These are phyloP conservation scores for Drosophila kepulauana DNA, from an alignment of 1,140 invertebrate species.

Conservation along the genomic window DNA sequence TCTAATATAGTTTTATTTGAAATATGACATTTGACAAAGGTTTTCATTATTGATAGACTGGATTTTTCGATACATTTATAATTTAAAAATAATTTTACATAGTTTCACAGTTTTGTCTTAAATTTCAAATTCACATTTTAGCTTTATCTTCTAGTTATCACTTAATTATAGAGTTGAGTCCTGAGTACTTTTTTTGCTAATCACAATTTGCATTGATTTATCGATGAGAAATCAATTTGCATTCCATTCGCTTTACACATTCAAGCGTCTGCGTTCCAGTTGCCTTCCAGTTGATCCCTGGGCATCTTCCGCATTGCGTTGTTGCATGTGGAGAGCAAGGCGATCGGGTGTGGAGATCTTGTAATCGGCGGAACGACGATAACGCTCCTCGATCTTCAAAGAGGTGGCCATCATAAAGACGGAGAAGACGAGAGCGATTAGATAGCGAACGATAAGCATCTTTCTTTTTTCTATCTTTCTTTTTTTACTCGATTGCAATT, in stretches of 20 bases:
- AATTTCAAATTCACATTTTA: not conserved
- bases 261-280: conserved; percentile 48
- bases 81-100: too few species aligned
- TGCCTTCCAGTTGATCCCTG: not conserved
- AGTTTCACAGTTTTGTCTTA: not conserved
- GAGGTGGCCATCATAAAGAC: conserved; percentile 75
- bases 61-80: too few species aligned
- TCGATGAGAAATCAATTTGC: not conserved
- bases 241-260: not conserved
- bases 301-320: too few species aligned
- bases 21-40: too few species aligned
- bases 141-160: not conserved
- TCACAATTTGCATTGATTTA: not conserved
- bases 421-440: conserved; percentile 74
- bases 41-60: too few species aligned
- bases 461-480: conserved; percentile 1
- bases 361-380: conserved; percentile 35
- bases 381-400: conserved; percentile 59
- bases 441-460: conserved; percentile 68
- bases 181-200: not conserved
- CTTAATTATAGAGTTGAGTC: not conserved
- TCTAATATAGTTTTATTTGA: too few species aligned
- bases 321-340: conserved; percentile 61
- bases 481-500: conserved; percentile 1
- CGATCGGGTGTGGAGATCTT: conserved; percentile 77